Percentiles rank a stretch among this genome's conserved stretches.
Evolutionary conservation across 2,888 invertebrate genomes (phyloP).

Genomic region (Polydrusus pterygomalis): DNA sequence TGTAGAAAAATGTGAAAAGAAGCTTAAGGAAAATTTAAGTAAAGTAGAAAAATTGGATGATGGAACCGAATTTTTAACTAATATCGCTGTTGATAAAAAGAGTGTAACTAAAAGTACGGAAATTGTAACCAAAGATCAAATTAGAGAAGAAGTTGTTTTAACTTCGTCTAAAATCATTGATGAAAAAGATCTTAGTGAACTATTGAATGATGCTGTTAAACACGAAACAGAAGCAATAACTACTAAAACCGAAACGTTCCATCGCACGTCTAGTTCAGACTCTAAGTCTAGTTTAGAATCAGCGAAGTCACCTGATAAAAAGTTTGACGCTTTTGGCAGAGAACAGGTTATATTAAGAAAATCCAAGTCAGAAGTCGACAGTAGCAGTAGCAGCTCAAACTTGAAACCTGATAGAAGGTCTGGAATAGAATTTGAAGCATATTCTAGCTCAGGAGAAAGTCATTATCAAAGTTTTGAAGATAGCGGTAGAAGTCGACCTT

Average conservation of each 20-base stretch:
- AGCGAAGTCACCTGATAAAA: constrained; percentile 73
- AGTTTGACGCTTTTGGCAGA: constrained; percentile 62
- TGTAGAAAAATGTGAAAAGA: constrained; percentile 54
- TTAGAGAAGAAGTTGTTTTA: constrained; percentile 61
- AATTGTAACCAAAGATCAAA: constrained; percentile 58
- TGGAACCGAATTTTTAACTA: constrained; percentile 60
- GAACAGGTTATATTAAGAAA: constrained; percentile 69
- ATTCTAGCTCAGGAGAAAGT: constrained; percentile 92
- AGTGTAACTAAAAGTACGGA: constrained; percentile 54
- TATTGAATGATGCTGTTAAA: constrained; percentile 58
- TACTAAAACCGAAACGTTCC: constrained; percentile 65
- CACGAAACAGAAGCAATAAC: constrained; percentile 19
- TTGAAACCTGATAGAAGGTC: constrained; percentile 80
- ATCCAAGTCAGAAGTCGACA: constrained; percentile 68
- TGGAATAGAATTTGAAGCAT: constrained; percentile 85
- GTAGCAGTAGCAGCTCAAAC: constrained; percentile 68
- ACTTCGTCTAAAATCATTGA: constrained; percentile 57
- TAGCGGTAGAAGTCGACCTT: constrained; percentile 82
- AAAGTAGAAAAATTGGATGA: constrained; percentile 62
- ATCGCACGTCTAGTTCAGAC: constrained; percentile 71
- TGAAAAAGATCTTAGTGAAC: constrained; percentile 46
- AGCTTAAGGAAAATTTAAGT: constrained; percentile 54
- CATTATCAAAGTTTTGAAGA: constrained; percentile 92
- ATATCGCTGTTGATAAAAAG: constrained; percentile 58
- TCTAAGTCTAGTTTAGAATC: constrained; percentile 72